A percentile compares a stretch with the other conserved stretches of the same genome.
These are phyloP conservation scores for Amphimedon queenslandica DNA, from an alignment of 37 sponge, comb jelly and placozoan genomes.

Conservation along the genomic window DNA sequence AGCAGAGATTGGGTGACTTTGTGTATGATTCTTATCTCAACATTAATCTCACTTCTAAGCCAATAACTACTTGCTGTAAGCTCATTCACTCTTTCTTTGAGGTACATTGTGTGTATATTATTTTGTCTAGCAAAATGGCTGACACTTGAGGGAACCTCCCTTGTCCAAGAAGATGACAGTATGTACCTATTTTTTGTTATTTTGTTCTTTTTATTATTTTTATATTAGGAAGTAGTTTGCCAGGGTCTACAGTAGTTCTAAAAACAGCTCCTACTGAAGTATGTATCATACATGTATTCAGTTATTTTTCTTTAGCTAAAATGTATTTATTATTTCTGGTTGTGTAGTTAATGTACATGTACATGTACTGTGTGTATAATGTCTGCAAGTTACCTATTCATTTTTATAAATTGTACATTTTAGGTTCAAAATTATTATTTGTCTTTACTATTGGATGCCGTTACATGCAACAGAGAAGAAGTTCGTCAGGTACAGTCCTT, in stretches of 20 bases:
- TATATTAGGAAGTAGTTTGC: background rate
- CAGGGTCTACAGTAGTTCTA: background rate
- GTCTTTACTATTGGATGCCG: conserved; percentile 59
- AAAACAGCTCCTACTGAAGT: conserved; percentile 16
- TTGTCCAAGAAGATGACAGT: conserved; percentile 14
- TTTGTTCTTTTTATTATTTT: background rate
- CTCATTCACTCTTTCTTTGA: background rate
- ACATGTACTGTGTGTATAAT: too few species aligned
- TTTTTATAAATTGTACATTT: background rate
- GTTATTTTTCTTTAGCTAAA: background rate
- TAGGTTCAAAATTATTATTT: conserved; percentile 57
- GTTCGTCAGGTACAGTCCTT: conserved; percentile 53
- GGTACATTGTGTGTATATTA: background rate
- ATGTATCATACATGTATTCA: background rate
- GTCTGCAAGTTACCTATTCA: too few species aligned
- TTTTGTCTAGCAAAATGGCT: conserved; percentile 34
- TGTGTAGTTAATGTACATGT: background rate
- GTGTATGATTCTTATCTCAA: background rate
- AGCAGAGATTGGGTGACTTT: background rate
- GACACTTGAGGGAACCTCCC: conserved; percentile 32
- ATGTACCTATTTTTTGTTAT: background rate
- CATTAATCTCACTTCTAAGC: background rate
- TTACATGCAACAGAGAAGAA: conserved; percentile 64
- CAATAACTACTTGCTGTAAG: background rate
- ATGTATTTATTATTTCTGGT: background rate